Percentiles rank a stretch among this genome's conserved stretches.
Conservation (phyloP, 1,140 invertebrate species). For the Hesperophylax magnus region DNA sequence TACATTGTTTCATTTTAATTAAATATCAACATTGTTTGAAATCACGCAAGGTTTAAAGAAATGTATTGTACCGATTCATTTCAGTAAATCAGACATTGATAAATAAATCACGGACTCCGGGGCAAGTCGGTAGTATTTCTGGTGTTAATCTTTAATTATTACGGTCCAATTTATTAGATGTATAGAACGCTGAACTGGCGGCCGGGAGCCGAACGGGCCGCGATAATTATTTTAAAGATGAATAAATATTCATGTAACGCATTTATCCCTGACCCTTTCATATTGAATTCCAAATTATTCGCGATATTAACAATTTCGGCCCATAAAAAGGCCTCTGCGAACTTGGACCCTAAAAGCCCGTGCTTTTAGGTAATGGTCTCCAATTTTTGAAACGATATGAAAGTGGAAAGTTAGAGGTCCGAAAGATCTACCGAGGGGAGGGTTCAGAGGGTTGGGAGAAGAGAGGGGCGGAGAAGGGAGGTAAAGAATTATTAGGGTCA, state of each 20-base stretch:
- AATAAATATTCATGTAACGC: constrained; percentile 12
- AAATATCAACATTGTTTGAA: too few species aligned
- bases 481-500: constrained; percentile 22
- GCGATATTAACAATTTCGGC: constrained; percentile 49
- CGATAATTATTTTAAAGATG: too few species aligned
- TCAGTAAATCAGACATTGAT: too few species aligned
- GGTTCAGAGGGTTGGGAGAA: too few species aligned
- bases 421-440: neutral
- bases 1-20: too few species aligned
- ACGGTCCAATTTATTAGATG: too few species aligned
- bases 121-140: neutral
- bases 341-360: constrained; percentile 36
- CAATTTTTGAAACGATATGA: constrained; percentile 34
- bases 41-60: too few species aligned
- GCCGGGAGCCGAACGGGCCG: too few species aligned
- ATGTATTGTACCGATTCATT: too few species aligned
- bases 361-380: constrained; percentile 20
- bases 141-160: neutral
- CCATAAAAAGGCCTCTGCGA: constrained; percentile 46
- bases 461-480: neutral
- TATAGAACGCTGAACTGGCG: too few species aligned
- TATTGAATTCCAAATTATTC: constrained; percentile 57
- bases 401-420: constrained; percentile 17
- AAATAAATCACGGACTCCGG: too few species aligned
- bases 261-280: constrained; percentile 30